phyloP scores from a whole-genome alignment of 2,888 invertebrate genomes.

The Synanthedon myopaeformis region DNA sequence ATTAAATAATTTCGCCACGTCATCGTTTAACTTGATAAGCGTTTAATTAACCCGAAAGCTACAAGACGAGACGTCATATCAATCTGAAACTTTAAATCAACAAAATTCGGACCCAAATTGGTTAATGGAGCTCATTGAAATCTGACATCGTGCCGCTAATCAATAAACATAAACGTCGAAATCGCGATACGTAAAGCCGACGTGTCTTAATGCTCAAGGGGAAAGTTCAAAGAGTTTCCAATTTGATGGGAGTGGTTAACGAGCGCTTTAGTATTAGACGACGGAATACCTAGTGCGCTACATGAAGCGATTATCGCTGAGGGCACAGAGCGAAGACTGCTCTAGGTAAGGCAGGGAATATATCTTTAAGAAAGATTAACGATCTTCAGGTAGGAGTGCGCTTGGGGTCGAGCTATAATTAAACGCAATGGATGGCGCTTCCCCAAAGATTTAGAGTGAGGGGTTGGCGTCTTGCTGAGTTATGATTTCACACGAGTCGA shows the following conservation, averaged over 20 bases:
- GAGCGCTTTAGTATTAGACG: slow-evolving; percentile 11
- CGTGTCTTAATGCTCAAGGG: slow-evolving; percentile 36
- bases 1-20: slow-evolving; percentile 3
- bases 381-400: slow-evolving; percentile 60
- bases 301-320: slow-evolving; percentile 55
- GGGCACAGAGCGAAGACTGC: slow-evolving; percentile 36
- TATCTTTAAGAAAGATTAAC: slow-evolving; percentile 71
- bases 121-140: slow-evolving; percentile 63
- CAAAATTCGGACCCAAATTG: slow-evolving; percentile 53
- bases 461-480: slow-evolving; percentile 63
- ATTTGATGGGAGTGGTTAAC: slow-evolving; percentile 17
- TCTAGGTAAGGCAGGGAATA: slow-evolving; percentile 51
- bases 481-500: slow-evolving; percentile 61
- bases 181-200: slow-evolving; percentile 45
- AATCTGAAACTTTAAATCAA: slow-evolving; percentile 34
- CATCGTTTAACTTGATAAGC: slow-evolving; percentile 18
- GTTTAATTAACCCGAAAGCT: slow-evolving; percentile 40
- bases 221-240: slow-evolving; percentile 56
- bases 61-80: slow-evolving; percentile 24
- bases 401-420: slow-evolving; percentile 62
- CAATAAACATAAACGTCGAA: slow-evolving; percentile 64
- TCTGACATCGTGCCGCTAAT: slow-evolving; percentile 46
- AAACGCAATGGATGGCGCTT: slow-evolving; percentile 66
- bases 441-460: slow-evolving; percentile 60
- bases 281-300: slow-evolving; percentile 26